These are phyloP conservation scores for Drosophila atripex DNA, from an alignment of 2,888 invertebrate species.

Conservation along the genomic window DNA sequence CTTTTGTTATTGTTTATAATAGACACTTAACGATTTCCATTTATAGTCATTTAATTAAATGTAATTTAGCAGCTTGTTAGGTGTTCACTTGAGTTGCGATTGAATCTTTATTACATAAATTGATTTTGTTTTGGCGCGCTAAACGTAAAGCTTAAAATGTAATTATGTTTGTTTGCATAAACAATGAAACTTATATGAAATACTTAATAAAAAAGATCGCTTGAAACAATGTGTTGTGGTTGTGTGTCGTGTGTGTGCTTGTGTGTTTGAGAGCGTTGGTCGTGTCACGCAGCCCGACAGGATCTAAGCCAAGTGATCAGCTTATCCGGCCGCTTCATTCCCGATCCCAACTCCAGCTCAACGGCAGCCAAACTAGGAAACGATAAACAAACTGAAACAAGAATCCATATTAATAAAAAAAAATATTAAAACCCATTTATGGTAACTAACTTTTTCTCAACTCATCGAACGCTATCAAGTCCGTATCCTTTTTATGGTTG, in stretches of 20 bases:
- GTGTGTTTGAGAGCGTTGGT: constrained; percentile 45
- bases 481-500: constrained; percentile 22
- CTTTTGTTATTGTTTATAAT: constrained; percentile 47
- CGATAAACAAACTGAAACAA: constrained; percentile 66
- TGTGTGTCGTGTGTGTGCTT: constrained; percentile 22
- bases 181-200: constrained; percentile 75
- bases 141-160: constrained; percentile 74
- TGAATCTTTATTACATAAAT: constrained; percentile 65
- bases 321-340: constrained; percentile 10
- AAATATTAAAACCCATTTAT: background rate
- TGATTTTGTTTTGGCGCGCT: constrained; percentile 72
- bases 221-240: constrained; percentile 66
- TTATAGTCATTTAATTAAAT: constrained; percentile 52
- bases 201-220: constrained; percentile 75
- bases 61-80: constrained; percentile 51
- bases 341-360: constrained; percentile 68
- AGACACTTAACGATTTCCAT: constrained; percentile 60
- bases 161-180: constrained; percentile 66
- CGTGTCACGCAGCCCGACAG: constrained; percentile 22
- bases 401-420: background rate
- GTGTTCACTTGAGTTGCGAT: constrained; percentile 53
- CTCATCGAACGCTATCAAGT: constrained; percentile 57
- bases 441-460: constrained; percentile 47
- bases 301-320: constrained; percentile 1
- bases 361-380: constrained; percentile 79